Evolutionary conservation across 2,113 vertebrate genomes (phyloP).

Genomic region (Mesoclemmys tuberculata): DNA sequence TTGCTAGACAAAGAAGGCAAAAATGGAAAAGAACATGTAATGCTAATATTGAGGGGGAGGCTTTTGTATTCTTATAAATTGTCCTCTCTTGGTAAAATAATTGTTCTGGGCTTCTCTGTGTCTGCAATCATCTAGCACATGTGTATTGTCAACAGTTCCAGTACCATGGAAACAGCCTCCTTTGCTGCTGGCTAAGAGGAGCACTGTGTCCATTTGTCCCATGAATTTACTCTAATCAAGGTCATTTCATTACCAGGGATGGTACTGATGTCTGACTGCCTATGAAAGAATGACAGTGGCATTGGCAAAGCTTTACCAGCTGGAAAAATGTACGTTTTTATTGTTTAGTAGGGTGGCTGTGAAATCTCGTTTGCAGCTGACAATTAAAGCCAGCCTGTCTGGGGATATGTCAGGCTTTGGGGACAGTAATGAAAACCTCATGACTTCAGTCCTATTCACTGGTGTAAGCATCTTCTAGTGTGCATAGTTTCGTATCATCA

Average conservation of each 20-base stretch:
- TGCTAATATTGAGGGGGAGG: not conserved
- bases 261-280: accelerated
- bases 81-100: not conserved
- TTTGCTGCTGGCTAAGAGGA: accelerated
- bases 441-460: not conserved
- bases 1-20: not conserved
- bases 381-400: not conserved
- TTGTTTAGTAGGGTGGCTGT: not conserved
- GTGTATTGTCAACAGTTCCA: not conserved
- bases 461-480: no score
- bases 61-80: not conserved
- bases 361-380: not conserved
- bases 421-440: not conserved
- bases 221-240: not conserved
- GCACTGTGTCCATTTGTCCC: accelerated
- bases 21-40: not conserved
- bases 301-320: not conserved
- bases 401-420: not conserved
- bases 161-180: not conserved
- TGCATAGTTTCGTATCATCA: no score
- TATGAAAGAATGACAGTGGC: accelerated
- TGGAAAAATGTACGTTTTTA: accelerated
- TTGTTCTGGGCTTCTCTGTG: not conserved
- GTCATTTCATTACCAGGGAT: accelerated
- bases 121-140: not conserved